Evolutionary conservation across 2,113 vertebrate species (phyloP).

Genomic region (Hemiprocne comata): DNA sequence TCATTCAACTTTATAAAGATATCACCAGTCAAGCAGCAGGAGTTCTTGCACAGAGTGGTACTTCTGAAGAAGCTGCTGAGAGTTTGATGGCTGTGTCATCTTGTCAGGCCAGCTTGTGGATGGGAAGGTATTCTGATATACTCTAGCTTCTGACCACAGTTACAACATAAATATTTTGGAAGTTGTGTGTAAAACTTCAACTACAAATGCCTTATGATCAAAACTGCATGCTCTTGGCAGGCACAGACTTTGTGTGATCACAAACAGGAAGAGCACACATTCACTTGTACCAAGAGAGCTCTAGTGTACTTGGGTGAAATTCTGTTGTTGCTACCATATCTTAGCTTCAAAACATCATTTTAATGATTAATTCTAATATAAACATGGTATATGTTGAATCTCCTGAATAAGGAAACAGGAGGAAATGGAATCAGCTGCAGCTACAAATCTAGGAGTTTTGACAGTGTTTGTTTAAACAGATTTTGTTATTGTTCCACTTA

Average conservation of each 20-base stretch:
- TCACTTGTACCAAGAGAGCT: neutral
- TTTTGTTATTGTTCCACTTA: conserved; percentile 62
- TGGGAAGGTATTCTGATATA: conserved; percentile 87
- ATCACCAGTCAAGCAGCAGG: conserved; percentile 92
- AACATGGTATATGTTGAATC: neutral
- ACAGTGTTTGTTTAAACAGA: conserved; percentile 59
- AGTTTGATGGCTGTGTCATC: conserved; percentile 80
- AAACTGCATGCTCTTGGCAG: neutral
- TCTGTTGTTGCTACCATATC: neutral
- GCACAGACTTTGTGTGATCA: neutral
- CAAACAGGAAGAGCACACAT: neutral
- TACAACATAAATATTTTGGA: neutral
- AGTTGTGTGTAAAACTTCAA: neutral
- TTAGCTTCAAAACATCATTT: neutral
- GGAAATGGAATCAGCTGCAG: conserved; percentile 56
- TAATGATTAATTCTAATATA: neutral
- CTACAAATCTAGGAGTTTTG: conserved; percentile 24
- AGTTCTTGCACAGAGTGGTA: conserved; percentile 78
- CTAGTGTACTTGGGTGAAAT: neutral
- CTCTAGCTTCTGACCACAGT: neutral
- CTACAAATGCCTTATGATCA: neutral
- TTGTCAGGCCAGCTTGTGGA: conserved; percentile 97
- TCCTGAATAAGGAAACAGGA: conserved; percentile 4
- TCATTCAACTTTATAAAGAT: conserved; percentile 94
- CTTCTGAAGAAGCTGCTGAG: conserved; percentile 77